A percentile compares a stretch with the other conserved stretches of the same genome.
Evolutionary conservation across 2,113 vertebrate species (phyloP).

Genomic region (Pongo abelii): DNA sequence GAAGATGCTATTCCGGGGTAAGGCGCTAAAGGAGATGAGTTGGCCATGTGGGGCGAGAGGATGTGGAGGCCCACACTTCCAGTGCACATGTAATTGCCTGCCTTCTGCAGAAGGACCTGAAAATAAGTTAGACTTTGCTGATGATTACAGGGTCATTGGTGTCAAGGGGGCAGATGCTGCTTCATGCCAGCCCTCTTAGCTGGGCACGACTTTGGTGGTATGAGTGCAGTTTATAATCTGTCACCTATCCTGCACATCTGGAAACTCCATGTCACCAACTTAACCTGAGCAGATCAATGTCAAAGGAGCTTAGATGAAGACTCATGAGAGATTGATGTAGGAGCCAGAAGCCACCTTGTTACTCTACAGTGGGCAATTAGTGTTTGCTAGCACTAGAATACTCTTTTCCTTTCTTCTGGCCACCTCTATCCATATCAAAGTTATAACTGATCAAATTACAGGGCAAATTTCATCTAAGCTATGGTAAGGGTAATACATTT

Average conservation of each 20-base stretch:
- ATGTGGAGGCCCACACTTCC: background rate
- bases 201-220: background rate
- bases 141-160: too few relatives aligned
- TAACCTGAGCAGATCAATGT: too few relatives aligned
- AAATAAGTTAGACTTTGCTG: background rate
- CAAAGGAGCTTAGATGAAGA: background rate
- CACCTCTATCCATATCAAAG: background rate
- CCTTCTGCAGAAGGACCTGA: background rate
- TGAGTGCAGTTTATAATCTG: fast-evolving
- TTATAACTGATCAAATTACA: background rate
- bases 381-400: background rate
- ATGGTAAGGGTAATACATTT: too few relatives aligned
- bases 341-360: background rate
- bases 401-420: background rate
- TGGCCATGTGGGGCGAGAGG: background rate
- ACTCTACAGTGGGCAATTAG: fast-evolving
- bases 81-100: fast-evolving
- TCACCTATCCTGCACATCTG: background rate
- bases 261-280: background rate
- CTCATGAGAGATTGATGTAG: too few relatives aligned
- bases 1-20: fast-evolving
- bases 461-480: background rate
- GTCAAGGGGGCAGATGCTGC: too few relatives aligned
- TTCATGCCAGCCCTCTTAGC: background rate
- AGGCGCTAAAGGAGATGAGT: too few relatives aligned